Base-by-base conservation (phyloP, 2,888 invertebrate genomes). In the Odontocolon sp. region DNA sequence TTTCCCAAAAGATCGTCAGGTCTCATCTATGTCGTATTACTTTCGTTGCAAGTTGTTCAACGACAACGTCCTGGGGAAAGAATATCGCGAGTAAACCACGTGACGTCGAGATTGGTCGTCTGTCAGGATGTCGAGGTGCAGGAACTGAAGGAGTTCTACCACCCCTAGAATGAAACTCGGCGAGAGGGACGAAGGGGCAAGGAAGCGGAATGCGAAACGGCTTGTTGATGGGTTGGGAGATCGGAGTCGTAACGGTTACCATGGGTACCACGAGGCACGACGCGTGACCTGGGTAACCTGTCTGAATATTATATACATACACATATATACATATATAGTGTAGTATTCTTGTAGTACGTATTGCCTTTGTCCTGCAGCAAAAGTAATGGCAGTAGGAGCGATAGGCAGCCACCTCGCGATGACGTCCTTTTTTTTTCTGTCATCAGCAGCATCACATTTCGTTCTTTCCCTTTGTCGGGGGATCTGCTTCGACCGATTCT, bases 281-380 rank as follows among this genome's bases (percentile, higher is more conserved):
- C 83, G 84, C 84, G 87, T 86, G 86, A 87, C 87, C 87, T 87
- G 87, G 86, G 86, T 84, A 86, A 87, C 85, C 83, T 81, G 64
- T 80, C n/a, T n/a, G n/a, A n/a, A n/a, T n/a, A n/a, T n/a, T 40
- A 31, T 16, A 61, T 36, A 9, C 61, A 21, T 38, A 59, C 61
- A 56, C 31, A 11, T 50, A 40, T 14, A 66, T 47, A 14, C 16
- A 28, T 47, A 36, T 16, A 50, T 11, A 28, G 21, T n/a, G 23
- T 38, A 18, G 18, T 50, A n/a, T 52, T 26, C 47, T 63, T 31
- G 33, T 33, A 47, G 40, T 40, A 28, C 16, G 69, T 47, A 59
- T 42, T 33, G 54, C 14, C 23, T 56, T 36, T 56, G 56, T 56
- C 31, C 56, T 54, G 63, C 63, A 21, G 23, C 63, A 50, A 8